phyloP scores from a whole-genome alignment of 2,888 invertebrate genomes.

The Tetrapedia diversipes region DNA sequence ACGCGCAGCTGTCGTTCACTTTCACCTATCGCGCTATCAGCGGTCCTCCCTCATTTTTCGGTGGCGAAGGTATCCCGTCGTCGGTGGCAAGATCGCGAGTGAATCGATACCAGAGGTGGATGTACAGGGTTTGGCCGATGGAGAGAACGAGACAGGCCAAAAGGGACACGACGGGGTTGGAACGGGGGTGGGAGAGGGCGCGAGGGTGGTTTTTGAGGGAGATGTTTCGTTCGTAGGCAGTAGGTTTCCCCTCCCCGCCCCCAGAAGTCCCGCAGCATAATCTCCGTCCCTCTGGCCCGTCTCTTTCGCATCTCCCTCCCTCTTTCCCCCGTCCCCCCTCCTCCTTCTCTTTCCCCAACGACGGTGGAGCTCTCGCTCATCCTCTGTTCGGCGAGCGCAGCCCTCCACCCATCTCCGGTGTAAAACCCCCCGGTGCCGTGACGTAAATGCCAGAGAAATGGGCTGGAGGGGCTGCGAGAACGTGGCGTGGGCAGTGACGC shows the following conservation, averaged over 20 bases:
- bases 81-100: slow-evolving; percentile 70
- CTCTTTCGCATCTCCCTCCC: slow-evolving; percentile 61
- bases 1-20: slow-evolving; percentile 46
- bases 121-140: slow-evolving; percentile 64
- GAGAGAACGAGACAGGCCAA: slow-evolving; percentile 51
- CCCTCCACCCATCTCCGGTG: slow-evolving; percentile 69
- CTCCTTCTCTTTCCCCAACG: slow-evolving; percentile 11
- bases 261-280: slow-evolving; percentile 77
- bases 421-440: slow-evolving; percentile 67
- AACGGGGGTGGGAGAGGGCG: slow-evolving; percentile 51
- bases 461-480: slow-evolving; percentile 69
- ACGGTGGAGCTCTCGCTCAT: slow-evolving; percentile 64
- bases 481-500: slow-evolving; percentile 81
- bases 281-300: slow-evolving; percentile 72
- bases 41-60: slow-evolving; percentile 23
- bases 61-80: slow-evolving; percentile 57
- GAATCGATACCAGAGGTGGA: slow-evolving; percentile 74
- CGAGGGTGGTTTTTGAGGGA: slow-evolving; percentile 79
- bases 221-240: slow-evolving; percentile 80
- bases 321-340: slow-evolving; percentile 41
- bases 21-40: slow-evolving; percentile 47
- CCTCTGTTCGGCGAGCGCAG: slow-evolving; percentile 59
- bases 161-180: slow-evolving; percentile 67
- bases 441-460: slow-evolving; percentile 77
- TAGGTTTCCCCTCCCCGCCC: slow-evolving; percentile 73